Conservation (phyloP, 1,140 invertebrate species). For the Spodoptera frugiperda region DNA sequence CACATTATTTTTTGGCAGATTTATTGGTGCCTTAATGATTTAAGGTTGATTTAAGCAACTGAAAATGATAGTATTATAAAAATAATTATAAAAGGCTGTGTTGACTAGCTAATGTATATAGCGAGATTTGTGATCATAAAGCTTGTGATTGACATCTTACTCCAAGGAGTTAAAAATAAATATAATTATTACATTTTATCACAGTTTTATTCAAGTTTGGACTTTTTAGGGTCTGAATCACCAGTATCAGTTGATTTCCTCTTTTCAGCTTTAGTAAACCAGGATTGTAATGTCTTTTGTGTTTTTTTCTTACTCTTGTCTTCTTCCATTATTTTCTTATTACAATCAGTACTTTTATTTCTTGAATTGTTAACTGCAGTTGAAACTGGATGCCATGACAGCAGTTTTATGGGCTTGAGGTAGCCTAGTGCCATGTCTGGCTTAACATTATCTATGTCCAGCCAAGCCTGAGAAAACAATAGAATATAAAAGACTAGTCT, state of each 20-base stretch:
- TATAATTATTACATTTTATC: neutral
- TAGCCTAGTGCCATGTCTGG: conserved; percentile 86
- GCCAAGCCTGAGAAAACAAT: conserved; percentile 87
- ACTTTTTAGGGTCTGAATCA: conserved; percentile 18
- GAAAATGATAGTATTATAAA: too few species aligned
- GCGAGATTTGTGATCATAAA: neutral
- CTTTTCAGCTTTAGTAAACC: conserved; percentile 70
- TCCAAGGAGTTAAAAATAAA: conserved; percentile 6
- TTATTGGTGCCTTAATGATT: too few species aligned
- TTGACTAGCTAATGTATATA: too few species aligned
- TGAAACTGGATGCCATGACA: conserved; percentile 91
- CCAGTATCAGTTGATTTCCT: conserved; percentile 59
- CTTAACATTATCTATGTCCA: conserved; percentile 88
- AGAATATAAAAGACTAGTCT: too few species aligned
- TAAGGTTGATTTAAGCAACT: too few species aligned
- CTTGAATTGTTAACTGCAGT: conserved; percentile 90
- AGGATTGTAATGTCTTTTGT: conserved; percentile 75
- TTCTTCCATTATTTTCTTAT: conserved; percentile 83
- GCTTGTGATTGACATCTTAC: neutral
- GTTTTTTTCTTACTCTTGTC: conserved; percentile 61
- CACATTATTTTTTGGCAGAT: too few species aligned
- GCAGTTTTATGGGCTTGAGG: conserved; percentile 84
- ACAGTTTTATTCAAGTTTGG: conserved; percentile 23
- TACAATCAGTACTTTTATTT: conserved; percentile 90
- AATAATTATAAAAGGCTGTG: too few species aligned